Evolutionary conservation across 2,113 vertebrate species (phyloP).

Genomic region (Pontoporia blainvillei): DNA sequence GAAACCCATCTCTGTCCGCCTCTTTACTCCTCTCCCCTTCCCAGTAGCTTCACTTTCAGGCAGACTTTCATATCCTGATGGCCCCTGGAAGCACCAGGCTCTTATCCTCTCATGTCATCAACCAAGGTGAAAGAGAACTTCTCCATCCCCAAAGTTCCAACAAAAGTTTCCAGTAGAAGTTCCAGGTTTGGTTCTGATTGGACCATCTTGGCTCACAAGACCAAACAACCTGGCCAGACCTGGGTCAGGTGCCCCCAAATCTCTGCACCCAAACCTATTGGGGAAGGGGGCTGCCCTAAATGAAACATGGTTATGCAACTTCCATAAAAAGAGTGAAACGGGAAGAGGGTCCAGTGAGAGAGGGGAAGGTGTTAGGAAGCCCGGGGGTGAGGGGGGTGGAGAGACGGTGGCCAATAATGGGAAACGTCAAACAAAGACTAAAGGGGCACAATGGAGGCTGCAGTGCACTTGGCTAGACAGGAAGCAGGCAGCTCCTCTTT

Average conservation of each 20-base stretch:
- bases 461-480: background rate
- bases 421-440: background rate
- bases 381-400: too few relatives aligned
- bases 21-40: background rate
- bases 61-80: background rate
- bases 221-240: background rate
- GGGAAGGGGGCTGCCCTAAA: background rate
- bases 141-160: background rate
- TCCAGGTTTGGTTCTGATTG: background rate
- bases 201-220: background rate
- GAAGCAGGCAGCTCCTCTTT: background rate
- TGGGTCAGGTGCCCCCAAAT: background rate
- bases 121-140: background rate
- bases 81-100: background rate
- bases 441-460: background rate
- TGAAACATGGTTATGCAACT: background rate
- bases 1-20: background rate
- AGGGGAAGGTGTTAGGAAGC: background rate
- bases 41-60: background rate
- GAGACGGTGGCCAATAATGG: background rate
- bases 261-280: background rate
- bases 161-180: background rate
- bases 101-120: background rate
- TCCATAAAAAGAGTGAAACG: background rate
- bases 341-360: background rate